These are phyloP conservation scores for Bunonema sp. DNA, from an alignment of 2,888 invertebrate genomes.

Conservation along the genomic window DNA sequence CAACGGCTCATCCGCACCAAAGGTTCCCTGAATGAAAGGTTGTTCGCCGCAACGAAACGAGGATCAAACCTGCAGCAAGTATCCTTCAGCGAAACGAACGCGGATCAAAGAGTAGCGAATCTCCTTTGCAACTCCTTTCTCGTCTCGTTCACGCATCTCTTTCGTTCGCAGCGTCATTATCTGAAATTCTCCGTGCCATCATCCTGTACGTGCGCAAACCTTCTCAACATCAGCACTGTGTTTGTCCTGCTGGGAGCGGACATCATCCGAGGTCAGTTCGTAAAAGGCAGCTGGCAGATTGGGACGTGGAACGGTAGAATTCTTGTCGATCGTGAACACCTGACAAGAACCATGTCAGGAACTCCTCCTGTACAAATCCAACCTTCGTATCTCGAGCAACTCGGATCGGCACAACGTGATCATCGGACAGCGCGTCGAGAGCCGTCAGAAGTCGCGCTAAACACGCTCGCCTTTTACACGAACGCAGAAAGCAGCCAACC, in stretches of 20 bases:
- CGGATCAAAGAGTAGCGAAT: constrained; percentile 72
- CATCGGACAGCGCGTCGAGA: constrained; percentile 62
- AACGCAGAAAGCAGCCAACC: constrained; percentile 34
- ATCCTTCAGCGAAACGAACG: constrained; percentile 63
- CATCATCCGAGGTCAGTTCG: constrained; percentile 63
- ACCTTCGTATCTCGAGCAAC: constrained; percentile 67
- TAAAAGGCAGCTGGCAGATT: constrained; percentile 73
- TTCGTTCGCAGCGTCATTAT: constrained; percentile 71
- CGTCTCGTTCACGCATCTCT: constrained; percentile 82
- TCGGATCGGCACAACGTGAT: constrained; percentile 67
- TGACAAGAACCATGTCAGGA: constrained; percentile 2
- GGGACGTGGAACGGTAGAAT: constrained; percentile 33
- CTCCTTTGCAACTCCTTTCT: constrained; percentile 53
- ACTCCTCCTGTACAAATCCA: neutral
- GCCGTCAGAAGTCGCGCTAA: too few species aligned
- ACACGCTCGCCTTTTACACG: constrained; percentile 46
- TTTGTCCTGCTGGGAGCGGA: constrained; percentile 46
- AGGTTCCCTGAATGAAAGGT: constrained; percentile 20
- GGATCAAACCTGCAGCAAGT: constrained; percentile 21
- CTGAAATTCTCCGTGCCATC: constrained; percentile 2
- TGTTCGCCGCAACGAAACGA: neutral
- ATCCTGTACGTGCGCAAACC: constrained; percentile 2
- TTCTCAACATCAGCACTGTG: constrained; percentile 18
- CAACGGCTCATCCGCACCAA: constrained; percentile 21
- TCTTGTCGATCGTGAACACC: constrained; percentile 19